Conservation (phyloP, 2,113 vertebrate genomes). For the Myotis yumanensis region DNA sequence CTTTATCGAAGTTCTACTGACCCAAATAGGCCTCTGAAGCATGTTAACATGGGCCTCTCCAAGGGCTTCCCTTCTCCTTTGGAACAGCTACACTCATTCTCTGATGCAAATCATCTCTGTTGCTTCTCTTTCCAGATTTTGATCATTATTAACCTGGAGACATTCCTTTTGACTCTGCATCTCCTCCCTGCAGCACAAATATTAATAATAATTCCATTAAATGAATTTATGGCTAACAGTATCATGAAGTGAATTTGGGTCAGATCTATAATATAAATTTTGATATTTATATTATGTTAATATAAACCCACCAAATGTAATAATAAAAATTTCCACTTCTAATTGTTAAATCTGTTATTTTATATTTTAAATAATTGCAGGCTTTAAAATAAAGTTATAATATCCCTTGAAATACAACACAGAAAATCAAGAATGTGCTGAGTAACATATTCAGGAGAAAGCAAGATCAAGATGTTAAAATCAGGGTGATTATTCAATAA, state of each 20-base stretch:
- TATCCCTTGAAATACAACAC: neutral
- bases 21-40: neutral
- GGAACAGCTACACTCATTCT: neutral
- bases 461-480: slow-evolving; percentile 38
- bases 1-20: neutral
- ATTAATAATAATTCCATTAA: neutral
- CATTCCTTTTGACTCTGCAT: slow-evolving; percentile 24
- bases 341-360: slow-evolving; percentile 15
- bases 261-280: slow-evolving; percentile 1
- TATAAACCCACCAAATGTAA: neutral
- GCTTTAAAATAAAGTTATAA: slow-evolving; percentile 37
- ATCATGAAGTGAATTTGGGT: slow-evolving; percentile 27
- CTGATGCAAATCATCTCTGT: neutral
- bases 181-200: neutral
- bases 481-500: slow-evolving; percentile 42
- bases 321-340: slow-evolving; percentile 17
- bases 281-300: neutral
- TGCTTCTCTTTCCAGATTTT: neutral
- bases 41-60: neutral
- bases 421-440: neutral
- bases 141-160: neutral
- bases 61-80: neutral
- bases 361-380: slow-evolving; percentile 24
- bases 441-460: slow-evolving; percentile 9
- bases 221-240: neutral